phyloP scores from a whole-genome alignment of 2,888 invertebrate species.

The Trichogramma dendrolimi region DNA sequence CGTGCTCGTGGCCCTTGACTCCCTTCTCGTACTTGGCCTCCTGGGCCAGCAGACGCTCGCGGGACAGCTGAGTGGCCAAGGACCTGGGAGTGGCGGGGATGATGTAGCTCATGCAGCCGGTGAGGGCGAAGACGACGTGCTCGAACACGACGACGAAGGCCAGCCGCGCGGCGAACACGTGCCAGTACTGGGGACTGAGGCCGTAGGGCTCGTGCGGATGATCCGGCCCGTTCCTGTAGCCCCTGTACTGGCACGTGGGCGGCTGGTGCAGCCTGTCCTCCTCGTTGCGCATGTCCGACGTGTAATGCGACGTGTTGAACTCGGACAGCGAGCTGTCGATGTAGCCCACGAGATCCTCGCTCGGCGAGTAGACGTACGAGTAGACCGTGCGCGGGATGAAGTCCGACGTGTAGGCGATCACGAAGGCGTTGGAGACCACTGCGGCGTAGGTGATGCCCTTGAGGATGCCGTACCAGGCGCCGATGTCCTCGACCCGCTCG shows the following conservation, averaged over 20 bases:
- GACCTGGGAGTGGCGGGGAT: conserved; percentile 79
- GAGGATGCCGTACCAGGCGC: conserved; percentile 87
- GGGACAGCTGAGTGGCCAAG: conserved; percentile 75
- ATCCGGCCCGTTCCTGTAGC: conserved; percentile 70
- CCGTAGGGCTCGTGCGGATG: conserved; percentile 67
- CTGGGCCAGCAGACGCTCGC: conserved; percentile 78
- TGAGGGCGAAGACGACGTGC: conserved; percentile 67
- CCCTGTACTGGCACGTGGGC: conserved; percentile 74
- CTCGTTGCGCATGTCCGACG: conserved; percentile 72
- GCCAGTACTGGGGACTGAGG: conserved; percentile 80
- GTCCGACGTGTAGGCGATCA: conserved; percentile 96
- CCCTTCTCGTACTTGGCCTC: conserved; percentile 84
- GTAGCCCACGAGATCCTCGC: conserved; percentile 75
- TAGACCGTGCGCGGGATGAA: conserved; percentile 95
- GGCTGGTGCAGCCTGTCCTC: conserved; percentile 58
- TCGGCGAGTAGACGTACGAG: conserved; percentile 74
- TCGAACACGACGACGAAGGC: conserved; percentile 69
- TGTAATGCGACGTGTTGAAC: conserved; percentile 80
- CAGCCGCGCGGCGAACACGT: conserved; percentile 63
- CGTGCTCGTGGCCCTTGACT: conserved; percentile 63
- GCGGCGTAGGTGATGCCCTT: conserved; percentile 87
- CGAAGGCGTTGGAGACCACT: conserved; percentile 86
- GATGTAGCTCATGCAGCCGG: conserved; percentile 83
- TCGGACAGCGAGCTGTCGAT: conserved; percentile 85
- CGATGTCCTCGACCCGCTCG: conserved; percentile 87